A percentile compares a stretch with the other conserved stretches of the same genome.
These are phyloP conservation scores for Paralichthys olivaceus DNA, from an alignment of 2,113 vertebrate species.

Conservation along the genomic window DNA sequence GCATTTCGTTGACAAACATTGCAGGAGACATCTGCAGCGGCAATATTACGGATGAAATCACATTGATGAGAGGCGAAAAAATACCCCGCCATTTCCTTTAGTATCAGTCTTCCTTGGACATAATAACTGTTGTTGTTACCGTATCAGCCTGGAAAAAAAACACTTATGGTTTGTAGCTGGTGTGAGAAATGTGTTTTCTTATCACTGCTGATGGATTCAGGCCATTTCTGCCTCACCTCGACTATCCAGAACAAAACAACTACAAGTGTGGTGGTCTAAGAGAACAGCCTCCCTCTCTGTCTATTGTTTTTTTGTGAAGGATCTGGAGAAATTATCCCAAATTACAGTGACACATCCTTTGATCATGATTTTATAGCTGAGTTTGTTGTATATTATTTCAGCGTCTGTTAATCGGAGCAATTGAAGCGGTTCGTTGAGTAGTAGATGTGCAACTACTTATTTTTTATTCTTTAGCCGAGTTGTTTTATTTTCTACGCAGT, in stretches of 20 bases:
- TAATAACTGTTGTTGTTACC: constrained; percentile 71
- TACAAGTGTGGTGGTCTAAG: constrained; percentile 44
- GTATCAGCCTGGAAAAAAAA: constrained; percentile 59
- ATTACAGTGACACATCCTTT: constrained; percentile 6
- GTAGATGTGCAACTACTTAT: not conserved
- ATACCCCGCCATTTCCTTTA: constrained; percentile 54
- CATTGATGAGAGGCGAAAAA: constrained; percentile 49
- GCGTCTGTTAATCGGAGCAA: not conserved
- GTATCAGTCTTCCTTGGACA: constrained; percentile 57
- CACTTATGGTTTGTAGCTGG: constrained; percentile 62
- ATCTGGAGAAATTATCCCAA: constrained; percentile 6
- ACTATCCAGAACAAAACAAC: constrained; percentile 62
- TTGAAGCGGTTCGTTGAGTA: not conserved
- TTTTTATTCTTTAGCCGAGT: not conserved
- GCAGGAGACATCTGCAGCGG: constrained; percentile 46
- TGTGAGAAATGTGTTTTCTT: constrained; percentile 70
- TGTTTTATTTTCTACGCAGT: not conserved
- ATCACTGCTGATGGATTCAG: constrained; percentile 71
- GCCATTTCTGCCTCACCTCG: constrained; percentile 58
- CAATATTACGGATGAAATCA: constrained; percentile 59
- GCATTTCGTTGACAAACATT: constrained; percentile 49
- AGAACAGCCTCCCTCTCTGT: constrained; percentile 5
- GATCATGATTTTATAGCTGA: not conserved
- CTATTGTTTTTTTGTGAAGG: not conserved
- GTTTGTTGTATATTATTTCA: not conserved